Evolutionary conservation across 2,797 vertebrate species (phyloP).

Genomic region (Poeciliopsis infans): DNA sequence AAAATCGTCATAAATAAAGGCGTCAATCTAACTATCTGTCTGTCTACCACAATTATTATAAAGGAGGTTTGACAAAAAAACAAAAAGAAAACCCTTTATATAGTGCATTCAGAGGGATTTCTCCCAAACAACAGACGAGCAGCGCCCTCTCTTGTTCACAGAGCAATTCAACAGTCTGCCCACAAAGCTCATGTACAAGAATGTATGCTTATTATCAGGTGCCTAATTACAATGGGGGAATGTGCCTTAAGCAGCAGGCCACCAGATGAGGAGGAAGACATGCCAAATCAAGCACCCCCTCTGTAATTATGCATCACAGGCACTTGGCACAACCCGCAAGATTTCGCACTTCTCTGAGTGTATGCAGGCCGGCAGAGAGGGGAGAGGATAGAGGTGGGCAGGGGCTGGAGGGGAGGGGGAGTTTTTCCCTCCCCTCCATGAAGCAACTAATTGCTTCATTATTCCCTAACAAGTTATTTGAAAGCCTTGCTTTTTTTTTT

Average conservation of each 20-base stretch:
- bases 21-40: not conserved
- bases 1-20: not conserved
- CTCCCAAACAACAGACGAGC: constrained; percentile 45
- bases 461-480: constrained; percentile 82
- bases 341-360: constrained; percentile 80
- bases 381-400: constrained; percentile 1
- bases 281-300: constrained; percentile 82
- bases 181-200: constrained; percentile 52
- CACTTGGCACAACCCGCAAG: constrained; percentile 76
- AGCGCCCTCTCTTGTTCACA: constrained; percentile 74
- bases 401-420: constrained; percentile 51
- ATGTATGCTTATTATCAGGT: constrained; percentile 78
- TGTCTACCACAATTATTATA: not conserved
- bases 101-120: not conserved
- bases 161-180: constrained; percentile 34
- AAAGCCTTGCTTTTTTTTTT: constrained; percentile 46
- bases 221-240: constrained; percentile 83
- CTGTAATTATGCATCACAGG: constrained; percentile 85
- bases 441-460: constrained; percentile 84
- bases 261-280: constrained; percentile 86
- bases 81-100: not conserved
- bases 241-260: constrained; percentile 83
- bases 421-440: too few relatives aligned
- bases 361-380: constrained; percentile 65
- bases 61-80: not conserved